These are phyloP conservation scores for Palloptera scutellata DNA, from an alignment of 2,888 invertebrate species.

Conservation along the genomic window DNA sequence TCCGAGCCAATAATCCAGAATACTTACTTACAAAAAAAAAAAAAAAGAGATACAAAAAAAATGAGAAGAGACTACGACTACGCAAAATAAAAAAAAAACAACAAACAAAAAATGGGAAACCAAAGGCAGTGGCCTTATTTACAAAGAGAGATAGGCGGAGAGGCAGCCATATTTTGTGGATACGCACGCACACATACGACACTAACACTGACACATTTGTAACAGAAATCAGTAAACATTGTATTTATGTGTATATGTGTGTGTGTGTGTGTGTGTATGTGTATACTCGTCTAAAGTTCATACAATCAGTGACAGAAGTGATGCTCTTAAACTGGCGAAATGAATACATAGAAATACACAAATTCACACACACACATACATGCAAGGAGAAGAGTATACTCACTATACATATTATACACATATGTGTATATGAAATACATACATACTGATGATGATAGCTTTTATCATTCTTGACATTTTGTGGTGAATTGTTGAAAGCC, in stretches of 20 bases:
- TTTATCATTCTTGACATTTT: constrained; percentile 64
- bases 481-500: constrained; percentile 65
- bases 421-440: not conserved
- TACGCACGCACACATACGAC: constrained; percentile 33
- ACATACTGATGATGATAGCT: constrained; percentile 45
- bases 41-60: not conserved
- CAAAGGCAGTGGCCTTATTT: not conserved
- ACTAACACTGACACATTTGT: constrained; percentile 19
- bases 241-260: not conserved
- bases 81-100: not conserved
- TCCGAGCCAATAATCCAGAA: constrained; percentile 54
- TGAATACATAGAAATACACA: not conserved
- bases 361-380: constrained; percentile 15
- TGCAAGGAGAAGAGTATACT: not conserved
- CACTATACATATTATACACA: not conserved
- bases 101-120: not conserved
- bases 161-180: not conserved
- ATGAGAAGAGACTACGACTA: not conserved
- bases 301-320: constrained; percentile 14
- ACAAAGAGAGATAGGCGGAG: not conserved
- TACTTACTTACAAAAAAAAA: not conserved
- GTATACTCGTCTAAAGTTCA: not conserved
- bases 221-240: not conserved
- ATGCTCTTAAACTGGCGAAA: not conserved
- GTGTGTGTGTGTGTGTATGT: too few species aligned